Percentiles rank a stretch among this genome's conserved stretches.
These are phyloP conservation scores for Alcis repandata DNA, from an alignment of 2,888 invertebrate species.

Conservation along the genomic window DNA sequence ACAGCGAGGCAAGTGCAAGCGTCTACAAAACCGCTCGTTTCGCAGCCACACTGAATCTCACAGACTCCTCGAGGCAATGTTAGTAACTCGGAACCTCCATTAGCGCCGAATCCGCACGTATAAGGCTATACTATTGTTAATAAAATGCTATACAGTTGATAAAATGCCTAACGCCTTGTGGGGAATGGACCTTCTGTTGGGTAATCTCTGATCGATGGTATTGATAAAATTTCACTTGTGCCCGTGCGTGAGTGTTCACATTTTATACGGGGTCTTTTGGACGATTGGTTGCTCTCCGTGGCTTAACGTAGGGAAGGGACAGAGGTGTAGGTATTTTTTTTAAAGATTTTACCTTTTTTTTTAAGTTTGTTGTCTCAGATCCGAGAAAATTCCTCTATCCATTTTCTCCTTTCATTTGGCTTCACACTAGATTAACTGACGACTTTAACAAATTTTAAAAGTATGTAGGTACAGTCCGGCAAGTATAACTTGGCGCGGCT, in stretches of 20 bases:
- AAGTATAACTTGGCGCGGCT: too few relatives aligned
- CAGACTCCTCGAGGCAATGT: slow-evolving; percentile 54
- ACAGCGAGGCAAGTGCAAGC: not conserved
- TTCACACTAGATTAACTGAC: too few relatives aligned
- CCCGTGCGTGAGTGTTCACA: too few relatives aligned
- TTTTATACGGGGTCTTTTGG: not conserved
- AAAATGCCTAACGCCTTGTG: slow-evolving; percentile 28
- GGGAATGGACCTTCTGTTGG: slow-evolving; percentile 5
- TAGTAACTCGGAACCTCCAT: slow-evolving; percentile 70
- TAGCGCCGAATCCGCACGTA: slow-evolving; percentile 49
- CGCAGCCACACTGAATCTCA: slow-evolving; percentile 42
- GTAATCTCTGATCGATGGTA: slow-evolving; percentile 19
- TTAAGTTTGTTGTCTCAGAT: too few relatives aligned
- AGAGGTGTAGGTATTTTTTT: too few relatives aligned
- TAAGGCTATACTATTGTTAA: slow-evolving; percentile 8
- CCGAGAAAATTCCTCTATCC: too few relatives aligned
- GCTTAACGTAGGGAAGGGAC: too few relatives aligned
- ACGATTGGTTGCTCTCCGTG: too few relatives aligned
- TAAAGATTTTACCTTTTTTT: too few relatives aligned
- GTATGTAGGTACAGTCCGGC: too few relatives aligned
- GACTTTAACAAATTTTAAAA: too few relatives aligned
- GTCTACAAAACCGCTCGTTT: slow-evolving; percentile 45
- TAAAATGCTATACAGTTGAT: slow-evolving; percentile 15
- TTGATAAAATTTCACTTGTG: slow-evolving; percentile 43
- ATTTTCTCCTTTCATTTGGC: too few relatives aligned